Percentiles rank a stretch among this genome's conserved stretches.
These are phyloP conservation scores for Cheiracanthium punctorium DNA, from an alignment of 2,888 invertebrate species.

Conservation along the genomic window DNA sequence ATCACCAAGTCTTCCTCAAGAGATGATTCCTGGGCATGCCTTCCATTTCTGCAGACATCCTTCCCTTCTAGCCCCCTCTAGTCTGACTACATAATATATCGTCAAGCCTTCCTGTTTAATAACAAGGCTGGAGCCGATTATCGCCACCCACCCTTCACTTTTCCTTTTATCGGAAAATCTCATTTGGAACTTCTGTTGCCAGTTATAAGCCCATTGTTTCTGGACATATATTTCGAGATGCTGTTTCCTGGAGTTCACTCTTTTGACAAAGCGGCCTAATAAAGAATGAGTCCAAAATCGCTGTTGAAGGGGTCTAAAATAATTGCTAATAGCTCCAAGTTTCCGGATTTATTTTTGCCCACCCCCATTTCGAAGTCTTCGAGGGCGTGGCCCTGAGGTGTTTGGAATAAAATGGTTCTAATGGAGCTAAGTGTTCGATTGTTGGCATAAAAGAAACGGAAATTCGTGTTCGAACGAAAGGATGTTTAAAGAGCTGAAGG, in stretches of 20 bases:
- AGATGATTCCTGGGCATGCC: too few relatives aligned
- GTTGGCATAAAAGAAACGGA: slow-evolving; percentile 36
- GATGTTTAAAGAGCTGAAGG: slow-evolving; percentile 22
- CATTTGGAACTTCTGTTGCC: slow-evolving; percentile 66
- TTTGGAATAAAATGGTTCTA: slow-evolving; percentile 21
- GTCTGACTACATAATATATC: background rate
- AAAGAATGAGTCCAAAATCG: slow-evolving; percentile 42
- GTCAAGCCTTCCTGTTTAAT: background rate
- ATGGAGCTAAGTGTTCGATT: background rate
- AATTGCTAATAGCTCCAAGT: slow-evolving; percentile 57
- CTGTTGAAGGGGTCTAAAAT: slow-evolving; percentile 47
- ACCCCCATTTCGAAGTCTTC: background rate
- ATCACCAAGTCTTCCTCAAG: too few relatives aligned
- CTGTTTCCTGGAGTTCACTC: slow-evolving; percentile 15
- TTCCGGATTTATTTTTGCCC: slow-evolving; percentile 46
- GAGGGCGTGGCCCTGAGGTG: slow-evolving; percentile 48
- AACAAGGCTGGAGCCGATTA: background rate
- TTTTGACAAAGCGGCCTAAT: slow-evolving; percentile 20
- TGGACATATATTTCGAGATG: slow-evolving; percentile 55
- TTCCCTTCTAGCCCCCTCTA: too few relatives aligned
- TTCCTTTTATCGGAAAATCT: background rate
- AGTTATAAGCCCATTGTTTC: slow-evolving; percentile 58
- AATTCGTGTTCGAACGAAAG: slow-evolving; percentile 41
- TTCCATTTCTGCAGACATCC: too few relatives aligned
- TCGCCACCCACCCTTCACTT: slow-evolving; percentile 13